These are phyloP conservation scores for Caranx ignobilis DNA, from an alignment of 2,113 vertebrate species.

Conservation along the genomic window DNA sequence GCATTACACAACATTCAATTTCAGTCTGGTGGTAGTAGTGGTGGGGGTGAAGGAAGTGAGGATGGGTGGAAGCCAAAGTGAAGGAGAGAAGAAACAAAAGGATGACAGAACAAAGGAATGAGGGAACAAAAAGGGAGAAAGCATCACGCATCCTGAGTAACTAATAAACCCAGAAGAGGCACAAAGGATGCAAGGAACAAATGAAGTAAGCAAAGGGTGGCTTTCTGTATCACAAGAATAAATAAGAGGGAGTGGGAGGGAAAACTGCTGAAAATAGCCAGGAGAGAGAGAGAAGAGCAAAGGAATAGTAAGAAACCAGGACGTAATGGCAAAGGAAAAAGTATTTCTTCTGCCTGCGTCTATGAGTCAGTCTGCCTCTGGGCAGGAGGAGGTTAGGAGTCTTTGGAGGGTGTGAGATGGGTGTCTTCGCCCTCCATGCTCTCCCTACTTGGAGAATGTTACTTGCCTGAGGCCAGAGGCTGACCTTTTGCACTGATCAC, in stretches of 20 bases:
- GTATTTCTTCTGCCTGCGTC: conserved; percentile 42
- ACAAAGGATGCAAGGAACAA: conserved; percentile 31
- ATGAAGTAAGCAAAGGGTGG: conserved; percentile 18
- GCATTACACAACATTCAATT: conserved; percentile 51
- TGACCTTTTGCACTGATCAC: conserved; percentile 80
- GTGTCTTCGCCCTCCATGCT: conserved; percentile 49
- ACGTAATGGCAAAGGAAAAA: conserved; percentile 46
- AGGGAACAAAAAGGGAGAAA: conserved; percentile 41
- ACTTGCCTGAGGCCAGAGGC: conserved; percentile 62
- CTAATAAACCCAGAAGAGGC: conserved; percentile 47
- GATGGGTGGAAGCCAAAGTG: conserved; percentile 28
- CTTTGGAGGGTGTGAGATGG: conserved; percentile 63
- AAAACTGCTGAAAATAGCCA: conserved; percentile 58
- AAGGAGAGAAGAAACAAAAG: conserved; percentile 25
- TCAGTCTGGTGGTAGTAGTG: conserved; percentile 17
- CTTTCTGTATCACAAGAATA: conserved; percentile 46
- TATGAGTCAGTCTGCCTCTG: conserved; percentile 60
- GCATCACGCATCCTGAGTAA: conserved; percentile 27
- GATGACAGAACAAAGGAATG: conserved; percentile 43
- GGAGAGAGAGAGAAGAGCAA: conserved; percentile 47
- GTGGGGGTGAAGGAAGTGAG: conserved; percentile 13
- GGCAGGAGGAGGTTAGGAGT: conserved; percentile 59
- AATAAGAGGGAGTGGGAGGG: conserved; percentile 41
- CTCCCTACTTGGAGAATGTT: conserved; percentile 63
- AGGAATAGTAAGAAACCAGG: conserved; percentile 46